These are phyloP conservation scores for Huso huso DNA, from an alignment of 2,797 vertebrate genomes.

Conservation along the genomic window DNA sequence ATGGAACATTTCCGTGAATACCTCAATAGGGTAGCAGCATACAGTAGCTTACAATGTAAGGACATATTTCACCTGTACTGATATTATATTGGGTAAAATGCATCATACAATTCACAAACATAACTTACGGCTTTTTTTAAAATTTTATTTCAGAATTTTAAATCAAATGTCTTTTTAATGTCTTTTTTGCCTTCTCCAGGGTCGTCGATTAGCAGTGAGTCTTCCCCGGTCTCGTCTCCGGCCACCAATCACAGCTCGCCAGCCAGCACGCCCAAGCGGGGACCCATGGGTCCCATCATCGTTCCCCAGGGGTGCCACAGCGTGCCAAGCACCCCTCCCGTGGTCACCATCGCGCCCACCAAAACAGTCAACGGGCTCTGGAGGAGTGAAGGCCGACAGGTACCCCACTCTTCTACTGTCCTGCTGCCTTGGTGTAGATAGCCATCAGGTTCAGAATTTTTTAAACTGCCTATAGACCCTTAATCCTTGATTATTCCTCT, in stretches of 20 bases:
- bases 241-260: slow-evolving; percentile 98
- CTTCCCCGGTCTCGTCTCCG: slow-evolving; percentile 89
- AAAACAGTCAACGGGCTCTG: slow-evolving; percentile 94
- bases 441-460: no score
- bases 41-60: no score
- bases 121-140: no score
- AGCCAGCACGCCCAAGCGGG: slow-evolving; percentile 88
- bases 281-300: slow-evolving; percentile 84
- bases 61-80: not conserved
- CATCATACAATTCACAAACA: no score
- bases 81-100: not conserved
- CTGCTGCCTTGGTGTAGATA: no score
- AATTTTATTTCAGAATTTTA: no score
- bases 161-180: not conserved
- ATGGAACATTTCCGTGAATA: not conserved
- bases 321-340: slow-evolving; percentile 91
- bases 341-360: slow-evolving; percentile 95
- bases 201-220: slow-evolving; percentile 95
- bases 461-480: no score
- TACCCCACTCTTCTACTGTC: no score
- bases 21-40: no score
- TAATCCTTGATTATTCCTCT: no score
- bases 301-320: slow-evolving; percentile 82
- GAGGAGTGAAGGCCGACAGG: slow-evolving; percentile 71
- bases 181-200: slow-evolving; percentile 58